These are phyloP conservation scores for Eupithecia vulgata DNA, from an alignment of 2,888 invertebrate species.

Conservation along the genomic window DNA sequence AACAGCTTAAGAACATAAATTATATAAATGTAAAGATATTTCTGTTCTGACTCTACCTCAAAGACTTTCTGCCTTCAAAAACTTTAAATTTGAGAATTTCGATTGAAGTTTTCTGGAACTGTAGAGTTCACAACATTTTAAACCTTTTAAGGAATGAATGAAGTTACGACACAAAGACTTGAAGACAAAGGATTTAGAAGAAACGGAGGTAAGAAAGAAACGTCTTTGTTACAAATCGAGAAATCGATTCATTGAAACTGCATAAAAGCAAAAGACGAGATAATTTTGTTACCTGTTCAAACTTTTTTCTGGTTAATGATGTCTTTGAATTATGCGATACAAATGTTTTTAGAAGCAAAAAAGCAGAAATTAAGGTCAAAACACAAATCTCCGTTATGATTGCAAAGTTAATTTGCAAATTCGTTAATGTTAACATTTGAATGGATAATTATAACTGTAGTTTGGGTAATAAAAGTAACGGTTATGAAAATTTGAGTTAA, in stretches of 20 bases:
- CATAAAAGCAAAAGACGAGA: conserved; percentile 11
- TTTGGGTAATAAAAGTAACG: conserved; percentile 35
- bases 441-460: conserved; percentile 33
- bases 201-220: conserved; percentile 30
- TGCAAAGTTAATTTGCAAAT: conserved; percentile 40
- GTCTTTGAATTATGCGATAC: neutral
- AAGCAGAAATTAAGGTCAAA: conserved; percentile 17
- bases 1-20: neutral
- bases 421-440: conserved; percentile 31
- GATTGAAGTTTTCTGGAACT: conserved; percentile 44
- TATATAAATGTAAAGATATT: neutral
- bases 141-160: conserved; percentile 32
- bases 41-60: neutral
- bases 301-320: neutral
- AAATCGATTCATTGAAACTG: conserved; percentile 33
- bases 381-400: conserved; percentile 36
- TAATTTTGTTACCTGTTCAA: neutral
- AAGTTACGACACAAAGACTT: conserved; percentile 39
- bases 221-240: conserved; percentile 25
- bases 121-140: conserved; percentile 28
- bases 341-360: neutral
- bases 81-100: conserved; percentile 33
- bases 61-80: neutral
- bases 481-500: conserved; percentile 8
- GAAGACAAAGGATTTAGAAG: conserved; percentile 36